Percentiles rank a stretch among this genome's conserved stretches.
Conservation (phyloP, 2,797 vertebrate genomes). For the Syndactyla subalaris region DNA sequence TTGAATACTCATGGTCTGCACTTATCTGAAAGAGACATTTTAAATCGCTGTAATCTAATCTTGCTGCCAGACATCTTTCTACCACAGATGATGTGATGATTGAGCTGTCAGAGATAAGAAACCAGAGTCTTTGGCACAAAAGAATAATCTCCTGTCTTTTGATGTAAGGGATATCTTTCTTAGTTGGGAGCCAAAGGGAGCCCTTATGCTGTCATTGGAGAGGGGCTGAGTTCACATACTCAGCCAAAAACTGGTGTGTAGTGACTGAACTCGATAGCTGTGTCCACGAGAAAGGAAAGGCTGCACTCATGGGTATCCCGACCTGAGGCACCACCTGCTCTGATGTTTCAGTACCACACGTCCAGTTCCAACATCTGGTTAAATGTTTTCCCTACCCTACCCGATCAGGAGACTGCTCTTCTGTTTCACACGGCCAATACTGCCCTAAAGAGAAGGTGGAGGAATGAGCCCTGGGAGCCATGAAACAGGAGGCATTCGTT, state of each 20-base stretch:
- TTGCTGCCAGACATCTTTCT: constrained; percentile 31
- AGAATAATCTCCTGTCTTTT: background rate
- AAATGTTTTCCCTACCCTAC: background rate
- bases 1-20: background rate
- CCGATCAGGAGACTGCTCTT: background rate
- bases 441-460: background rate
- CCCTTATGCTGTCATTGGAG: background rate
- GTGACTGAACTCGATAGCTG: background rate
- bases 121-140: background rate
- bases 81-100: constrained; percentile 1
- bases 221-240: background rate
- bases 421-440: background rate
- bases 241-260: background rate
- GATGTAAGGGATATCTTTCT: background rate
- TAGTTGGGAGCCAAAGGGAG: background rate
- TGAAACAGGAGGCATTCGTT: fast-evolving
- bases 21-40: constrained; percentile 26
- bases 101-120: constrained; percentile 1
- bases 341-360: fast-evolving
- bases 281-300: fast-evolving
- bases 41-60: constrained; percentile 14
- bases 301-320: background rate
- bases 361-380: background rate
- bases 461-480: fast-evolving
- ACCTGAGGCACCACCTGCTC: background rate